Base-by-base conservation (phyloP, 2,113 vertebrate genomes). In the Galbula dea region DNA sequence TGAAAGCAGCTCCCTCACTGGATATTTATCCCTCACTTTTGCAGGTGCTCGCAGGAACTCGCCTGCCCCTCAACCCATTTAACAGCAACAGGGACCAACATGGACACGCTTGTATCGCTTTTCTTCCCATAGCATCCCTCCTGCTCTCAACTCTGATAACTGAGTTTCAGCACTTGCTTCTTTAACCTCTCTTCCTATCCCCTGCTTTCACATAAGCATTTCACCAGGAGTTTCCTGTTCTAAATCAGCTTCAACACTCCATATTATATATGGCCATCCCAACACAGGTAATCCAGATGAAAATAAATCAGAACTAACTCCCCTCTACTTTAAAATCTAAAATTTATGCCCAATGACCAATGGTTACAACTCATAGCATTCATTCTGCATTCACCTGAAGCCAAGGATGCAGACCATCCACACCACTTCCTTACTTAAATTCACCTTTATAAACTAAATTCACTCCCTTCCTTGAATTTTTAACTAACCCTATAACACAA, bases 101-200 rank as follows among this genome's bases (percentile, higher is more conserved):
- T 0, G 2, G 34, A 62, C 5, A 52, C 1, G 0, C 7, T 32
- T 43, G 7, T 16, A 73, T 17, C 30, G 19, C 41, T 73, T 41
- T 22, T 20, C 15, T 27, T 36, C n/a, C 11, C 23, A 72, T 5
- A 34, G 67, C 6, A 43, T 4, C 7, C 8, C 22, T 45, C 27
- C 34, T 27, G 52, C 18, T 21, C 36, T 17, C 21, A 83, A 14
- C 18, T n/a, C 8, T n/a, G 26, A 82, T 9, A 5, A n/a, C 43
- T 3, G 21, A 66, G 32, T 34, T 80, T 36, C 18, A 52, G 12
- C 10, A 14, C 61, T 36, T 69, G 30, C 11, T 86, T 55, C 21
- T 34, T 63, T 39, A 21, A 22, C 10, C 14, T 75, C n/a, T 86
- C 34, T 55, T 84, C 21, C 39, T 12, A 27, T 7, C 5, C 4